These are phyloP conservation scores for Passerina amoena DNA, from an alignment of 2,113 vertebrate genomes.

Conservation along the genomic window DNA sequence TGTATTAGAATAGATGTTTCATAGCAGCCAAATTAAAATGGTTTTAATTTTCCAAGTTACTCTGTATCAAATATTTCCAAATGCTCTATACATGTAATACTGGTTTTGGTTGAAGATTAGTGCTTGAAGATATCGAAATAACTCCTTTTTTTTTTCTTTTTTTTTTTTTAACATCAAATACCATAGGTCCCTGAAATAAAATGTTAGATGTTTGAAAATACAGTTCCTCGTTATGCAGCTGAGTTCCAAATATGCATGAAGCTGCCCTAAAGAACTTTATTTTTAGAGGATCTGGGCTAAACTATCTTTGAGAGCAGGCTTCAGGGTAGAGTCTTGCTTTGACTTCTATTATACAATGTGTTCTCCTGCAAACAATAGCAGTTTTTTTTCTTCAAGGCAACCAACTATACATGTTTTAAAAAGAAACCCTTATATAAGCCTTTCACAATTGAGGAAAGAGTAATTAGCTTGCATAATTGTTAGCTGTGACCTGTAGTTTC, in stretches of 20 bases:
- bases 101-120: neutral
- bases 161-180: neutral
- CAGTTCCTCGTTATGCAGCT: neutral
- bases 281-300: neutral
- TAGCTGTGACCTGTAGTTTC: conserved; percentile 8
- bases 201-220: neutral
- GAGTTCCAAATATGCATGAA: neutral
- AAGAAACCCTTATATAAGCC: conserved; percentile 43
- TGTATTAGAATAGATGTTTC: neutral
- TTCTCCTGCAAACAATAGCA: neutral
- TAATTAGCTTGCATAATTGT: conserved; percentile 52
- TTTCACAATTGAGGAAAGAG: neutral
- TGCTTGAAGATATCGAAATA: neutral
- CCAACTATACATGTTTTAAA: conserved; percentile 39
- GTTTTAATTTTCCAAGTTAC: neutral
- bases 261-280: neutral
- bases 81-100: neutral
- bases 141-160: neutral
- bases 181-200: neutral
- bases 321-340: neutral
- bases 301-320: neutral
- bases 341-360: neutral
- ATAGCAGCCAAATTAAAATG: neutral
- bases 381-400: conserved; percentile 35
- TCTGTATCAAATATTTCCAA: neutral